These are phyloP conservation scores for Trinorchestia longiramus DNA, from an alignment of 1,140 invertebrate genomes.

Conservation along the genomic window DNA sequence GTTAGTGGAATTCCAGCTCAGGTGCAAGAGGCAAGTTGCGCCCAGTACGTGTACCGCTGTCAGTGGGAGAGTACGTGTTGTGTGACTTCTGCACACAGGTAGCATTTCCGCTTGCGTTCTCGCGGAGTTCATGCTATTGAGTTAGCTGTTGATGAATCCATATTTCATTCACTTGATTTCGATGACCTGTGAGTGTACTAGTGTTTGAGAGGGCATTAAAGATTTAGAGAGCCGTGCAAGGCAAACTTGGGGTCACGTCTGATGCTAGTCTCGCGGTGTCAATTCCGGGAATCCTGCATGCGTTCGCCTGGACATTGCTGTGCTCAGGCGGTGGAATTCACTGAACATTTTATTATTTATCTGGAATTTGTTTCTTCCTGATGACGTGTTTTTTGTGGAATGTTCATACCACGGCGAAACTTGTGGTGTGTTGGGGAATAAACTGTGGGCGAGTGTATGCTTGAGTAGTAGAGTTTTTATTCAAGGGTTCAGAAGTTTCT, in stretches of 20 bases:
- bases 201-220: neutral
- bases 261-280: neutral
- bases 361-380: neutral
- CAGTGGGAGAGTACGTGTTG: neutral
- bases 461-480: no score
- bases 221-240: neutral
- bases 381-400: neutral
- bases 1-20: slow-evolving; percentile 22
- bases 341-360: neutral
- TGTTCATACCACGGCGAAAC: neutral
- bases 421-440: no score
- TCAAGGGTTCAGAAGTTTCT: no score
- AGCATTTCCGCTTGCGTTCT: neutral
- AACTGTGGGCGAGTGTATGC: no score
- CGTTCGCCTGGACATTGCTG: neutral
- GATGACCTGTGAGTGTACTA: neutral
- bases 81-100: neutral
- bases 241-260: neutral
- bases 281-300: slow-evolving; percentile 6
- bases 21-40: neutral
- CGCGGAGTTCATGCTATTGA: neutral
- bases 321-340: neutral
- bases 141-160: neutral
- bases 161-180: neutral
- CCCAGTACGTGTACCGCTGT: neutral